Evolutionary conservation across 1,140 invertebrate genomes (phyloP).

Genomic region (Grapholita molesta): DNA sequence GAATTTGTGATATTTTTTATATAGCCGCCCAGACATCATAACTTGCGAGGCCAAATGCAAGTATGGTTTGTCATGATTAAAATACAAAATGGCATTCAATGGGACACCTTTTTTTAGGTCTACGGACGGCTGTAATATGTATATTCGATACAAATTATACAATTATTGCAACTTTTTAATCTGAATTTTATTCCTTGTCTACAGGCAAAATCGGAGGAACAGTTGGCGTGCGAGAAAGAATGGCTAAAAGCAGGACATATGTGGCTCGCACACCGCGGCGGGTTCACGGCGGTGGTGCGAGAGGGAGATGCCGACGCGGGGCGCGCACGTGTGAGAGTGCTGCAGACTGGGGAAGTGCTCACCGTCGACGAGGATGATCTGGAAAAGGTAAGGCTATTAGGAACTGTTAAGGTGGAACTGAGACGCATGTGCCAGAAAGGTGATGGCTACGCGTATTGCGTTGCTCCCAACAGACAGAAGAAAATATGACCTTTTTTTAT

Average conservation of each 20-base stretch:
- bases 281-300: constrained; percentile 89
- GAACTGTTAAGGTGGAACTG: background rate
- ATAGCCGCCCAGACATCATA: too few species aligned
- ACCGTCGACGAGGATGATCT: constrained; percentile 95
- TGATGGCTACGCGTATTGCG: too few species aligned
- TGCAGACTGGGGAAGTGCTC: constrained; percentile 87
- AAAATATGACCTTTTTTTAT: too few species aligned
- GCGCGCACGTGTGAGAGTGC: constrained; percentile 86
- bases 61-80: too few species aligned
- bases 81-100: too few species aligned
- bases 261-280: constrained; percentile 94
- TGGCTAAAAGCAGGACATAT: constrained; percentile 89
- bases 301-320: constrained; percentile 77
- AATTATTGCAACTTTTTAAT: background rate
- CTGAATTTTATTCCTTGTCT: constrained; percentile 14
- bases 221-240: constrained; percentile 87
- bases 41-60: too few species aligned
- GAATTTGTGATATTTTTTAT: too few species aligned
- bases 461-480: too few species aligned
- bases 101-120: too few species aligned
- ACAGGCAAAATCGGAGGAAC: constrained; percentile 90
- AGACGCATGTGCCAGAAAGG: too few species aligned
- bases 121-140: too few species aligned
- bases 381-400: constrained; percentile 83
- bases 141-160: background rate